Base-by-base conservation (phyloP, 2,888 invertebrate species). In the Villa cingulata region DNA sequence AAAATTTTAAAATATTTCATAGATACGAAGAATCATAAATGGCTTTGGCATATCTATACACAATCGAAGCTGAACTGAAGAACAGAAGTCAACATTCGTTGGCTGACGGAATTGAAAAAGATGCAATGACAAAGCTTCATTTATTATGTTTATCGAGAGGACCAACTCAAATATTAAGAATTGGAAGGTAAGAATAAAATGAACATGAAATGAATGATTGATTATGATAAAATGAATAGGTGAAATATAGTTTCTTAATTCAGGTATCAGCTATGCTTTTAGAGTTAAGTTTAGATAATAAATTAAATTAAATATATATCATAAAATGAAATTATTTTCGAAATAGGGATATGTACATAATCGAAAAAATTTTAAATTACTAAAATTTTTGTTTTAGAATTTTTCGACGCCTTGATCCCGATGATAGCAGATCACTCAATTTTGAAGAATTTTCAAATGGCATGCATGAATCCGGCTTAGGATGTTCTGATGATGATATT, bases 381-480 rank as follows among this genome's bases (percentile, higher is more conserved):
- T n/a, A n/a, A n/a, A n/a, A 34, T 23, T 15, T 15, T 34, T 12
- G 3, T 34, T 54, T 40, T 57, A 86, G 87, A 62, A 70, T 85
- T 55, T 95, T 96, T 67, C 81, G 90, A 43, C 76, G 85, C 45
- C 87, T 95, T 83, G 95, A 96, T 62, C 86, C 92, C 52, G 91
- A 95, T 65, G 87, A 85, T 38, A 92, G 81, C 69, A 85, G 83
- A 63, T 74, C 78, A 40, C 65, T 96, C 49, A 87, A 77, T 60
- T 71, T 77, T 50, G 84, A 86, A 15, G 94, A 95, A 66, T 92
- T 96, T 64, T 63, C 73, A 9, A 76, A 80, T 53, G 94, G 92
- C 2, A 71, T 94, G 52, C 72, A 72, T 47, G 86, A 90, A 53
- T 78, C 81, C 12, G 90, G 89, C 0, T 61, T 90, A 51, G 80